Base-by-base conservation (phyloP, 2,113 vertebrate species). In the Grammomys dolichurus region DNA sequence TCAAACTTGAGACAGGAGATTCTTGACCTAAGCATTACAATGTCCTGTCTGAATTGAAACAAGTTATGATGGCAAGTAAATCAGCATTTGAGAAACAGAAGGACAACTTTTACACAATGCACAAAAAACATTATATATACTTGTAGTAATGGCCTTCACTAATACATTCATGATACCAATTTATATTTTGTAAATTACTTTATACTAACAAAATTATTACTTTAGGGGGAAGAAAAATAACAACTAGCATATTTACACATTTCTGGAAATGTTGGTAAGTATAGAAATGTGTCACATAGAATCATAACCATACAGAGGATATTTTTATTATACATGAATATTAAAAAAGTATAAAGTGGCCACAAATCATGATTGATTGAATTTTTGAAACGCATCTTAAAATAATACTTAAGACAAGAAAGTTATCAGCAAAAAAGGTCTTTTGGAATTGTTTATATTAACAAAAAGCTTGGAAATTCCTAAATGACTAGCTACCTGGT, bases 231-330 rank as follows among this genome's bases (percentile, higher is more conserved):
- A 77, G 72, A 65, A 2, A 17, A 92, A 58, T 16, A 81, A 43
- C 73, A 43, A 81, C 88, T 90, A 65, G 3, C 5, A 40, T 93
- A 90, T 72, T 75, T n/a, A 78, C 4, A 82, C 33, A 63, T 94
- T 90, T 91, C 31, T 95, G 60, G 28, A 26, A 90, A 87, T 94
- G 22, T 28, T n/a, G 5, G 56, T 89, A 40, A 95, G 88, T 70
- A 5, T 1, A 88, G 48, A 80, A 46, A 76, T n/a, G 40, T 51
- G 40, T 56, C 73, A 89, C 73, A 72, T 3, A 89, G 36, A 89
- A 92, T 85, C 26, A 65, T 70, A 86, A 94, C 40, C 89, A 80
- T 40, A 73, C 51, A 63, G 19, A 93, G n/a, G 12, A 69, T 82
- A 46, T 3, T 85, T 85, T 90, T 96, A 92, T 75, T 92, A 28